A percentile compares a stretch with the other conserved stretches of the same genome.
These are phyloP conservation scores for Drosophila busckii DNA, from an alignment of 1,140 invertebrate species.

Conservation along the genomic window DNA sequence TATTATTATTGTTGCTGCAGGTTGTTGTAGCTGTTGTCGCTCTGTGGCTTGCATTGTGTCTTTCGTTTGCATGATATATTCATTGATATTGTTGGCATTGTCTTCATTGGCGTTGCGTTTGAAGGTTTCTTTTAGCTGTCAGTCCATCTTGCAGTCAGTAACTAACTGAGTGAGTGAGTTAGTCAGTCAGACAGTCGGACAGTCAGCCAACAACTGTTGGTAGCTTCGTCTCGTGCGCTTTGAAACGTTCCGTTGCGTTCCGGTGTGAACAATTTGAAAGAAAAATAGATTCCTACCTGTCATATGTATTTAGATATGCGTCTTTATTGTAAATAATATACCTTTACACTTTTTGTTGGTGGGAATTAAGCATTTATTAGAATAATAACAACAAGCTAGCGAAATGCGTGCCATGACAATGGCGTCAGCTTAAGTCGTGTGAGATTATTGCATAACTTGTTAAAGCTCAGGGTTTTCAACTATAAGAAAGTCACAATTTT, in stretches of 20 bases:
- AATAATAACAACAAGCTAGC: constrained; percentile 65
- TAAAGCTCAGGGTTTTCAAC: constrained; percentile 9
- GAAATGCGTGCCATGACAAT: constrained; percentile 57
- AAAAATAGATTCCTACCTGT: constrained; percentile 32
- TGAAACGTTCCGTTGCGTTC: constrained; percentile 24
- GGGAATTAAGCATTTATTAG: constrained; percentile 65
- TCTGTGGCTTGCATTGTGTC: constrained; percentile 27
- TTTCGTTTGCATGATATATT: constrained; percentile 53
- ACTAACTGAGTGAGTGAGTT: constrained; percentile 22
- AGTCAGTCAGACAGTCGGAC: constrained; percentile 18
- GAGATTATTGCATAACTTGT: constrained; percentile 47
- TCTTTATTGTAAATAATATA: constrained; percentile 5
- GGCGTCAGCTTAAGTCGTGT: constrained; percentile 44
- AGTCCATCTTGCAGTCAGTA: constrained; percentile 25
- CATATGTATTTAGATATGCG: constrained; percentile 20
- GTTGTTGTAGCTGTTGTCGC: background rate
- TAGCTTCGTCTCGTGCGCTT: constrained; percentile 44
- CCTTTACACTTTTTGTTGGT: constrained; percentile 37
- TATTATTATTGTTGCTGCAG: constrained; percentile 8
- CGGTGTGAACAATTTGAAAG: constrained; percentile 58
- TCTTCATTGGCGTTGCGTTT: constrained; percentile 56
- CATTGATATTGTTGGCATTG: constrained; percentile 69
- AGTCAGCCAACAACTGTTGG: constrained; percentile 14
- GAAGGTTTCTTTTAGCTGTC: constrained; percentile 68
- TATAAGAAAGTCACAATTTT: no score